Percentiles rank a stretch among this genome's conserved stretches.
These are phyloP conservation scores for Ctenopoma kingsleyae DNA, from an alignment of 2,797 vertebrate genomes.

Conservation along the genomic window DNA sequence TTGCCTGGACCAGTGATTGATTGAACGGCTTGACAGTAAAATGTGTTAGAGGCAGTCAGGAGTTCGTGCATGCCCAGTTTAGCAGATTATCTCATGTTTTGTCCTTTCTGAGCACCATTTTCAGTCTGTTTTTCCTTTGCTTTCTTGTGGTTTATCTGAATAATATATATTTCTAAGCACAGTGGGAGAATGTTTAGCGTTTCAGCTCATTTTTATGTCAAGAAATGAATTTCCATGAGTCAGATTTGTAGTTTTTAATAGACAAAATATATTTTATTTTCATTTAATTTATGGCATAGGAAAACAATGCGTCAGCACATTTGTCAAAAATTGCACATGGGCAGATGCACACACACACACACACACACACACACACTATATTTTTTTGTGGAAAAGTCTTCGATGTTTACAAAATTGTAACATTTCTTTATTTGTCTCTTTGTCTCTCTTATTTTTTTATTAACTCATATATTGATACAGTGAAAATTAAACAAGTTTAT, in stretches of 20 bases:
- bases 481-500: too few relatives aligned
- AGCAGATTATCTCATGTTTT: slow-evolving; percentile 45
- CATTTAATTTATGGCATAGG: background rate
- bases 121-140: slow-evolving; percentile 3
- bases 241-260: background rate
- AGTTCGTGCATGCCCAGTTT: slow-evolving; percentile 47
- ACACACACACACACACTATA: background rate
- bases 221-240: slow-evolving; percentile 1
- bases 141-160: slow-evolving; percentile 17
- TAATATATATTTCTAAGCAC: slow-evolving; percentile 26
- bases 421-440: background rate
- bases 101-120: slow-evolving; percentile 40
- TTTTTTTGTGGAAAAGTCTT: background rate
- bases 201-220: slow-evolving; percentile 6
- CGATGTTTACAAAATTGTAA: background rate
- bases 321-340: background rate
- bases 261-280: slow-evolving; percentile 8
- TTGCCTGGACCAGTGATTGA: slow-evolving; percentile 72
- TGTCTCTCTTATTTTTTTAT: background rate
- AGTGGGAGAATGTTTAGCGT: slow-evolving; percentile 22
- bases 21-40: slow-evolving; percentile 65
- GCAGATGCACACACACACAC: background rate
- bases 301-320: slow-evolving; percentile 13
- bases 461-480: too few relatives aligned
- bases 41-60: slow-evolving; percentile 45